Evolutionary conservation across 2,888 invertebrate species (phyloP).

Genomic region (Pardosa pseudoannulata): DNA sequence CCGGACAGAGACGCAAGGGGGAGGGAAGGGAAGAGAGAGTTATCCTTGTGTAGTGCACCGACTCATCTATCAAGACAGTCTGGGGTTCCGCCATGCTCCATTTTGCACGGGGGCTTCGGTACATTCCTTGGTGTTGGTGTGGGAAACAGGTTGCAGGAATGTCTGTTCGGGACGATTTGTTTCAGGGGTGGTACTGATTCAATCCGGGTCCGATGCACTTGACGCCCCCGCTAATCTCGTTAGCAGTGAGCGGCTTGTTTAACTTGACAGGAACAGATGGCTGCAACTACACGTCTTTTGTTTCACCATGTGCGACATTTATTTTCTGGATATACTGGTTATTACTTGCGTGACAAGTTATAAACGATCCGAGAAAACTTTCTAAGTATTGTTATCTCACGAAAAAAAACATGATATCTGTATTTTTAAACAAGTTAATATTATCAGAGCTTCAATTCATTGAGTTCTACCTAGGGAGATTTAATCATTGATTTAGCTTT

Average conservation of each 20-base stretch:
- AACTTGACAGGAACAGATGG: background rate
- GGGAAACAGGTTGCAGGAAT: slow-evolving; percentile 41
- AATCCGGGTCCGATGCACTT: background rate
- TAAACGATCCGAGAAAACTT: background rate
- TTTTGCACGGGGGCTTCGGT: background rate
- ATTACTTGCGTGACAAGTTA: background rate
- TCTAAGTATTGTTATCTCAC: too few species aligned
- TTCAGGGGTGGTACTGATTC: background rate
- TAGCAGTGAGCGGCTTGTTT: slow-evolving; percentile 6
- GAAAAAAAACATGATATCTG: too few species aligned
- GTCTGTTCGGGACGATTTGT: slow-evolving; percentile 10
- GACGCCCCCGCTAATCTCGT: slow-evolving; percentile 6
- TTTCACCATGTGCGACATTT: too few species aligned
- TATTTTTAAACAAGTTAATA: too few species aligned
- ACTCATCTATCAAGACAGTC: slow-evolving; percentile 62
- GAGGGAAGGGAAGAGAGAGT: slow-evolving; percentile 4
- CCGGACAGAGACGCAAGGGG: slow-evolving; percentile 32
- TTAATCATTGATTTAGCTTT: too few species aligned
- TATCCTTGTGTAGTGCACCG: slow-evolving; percentile 52
- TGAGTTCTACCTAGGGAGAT: too few species aligned
- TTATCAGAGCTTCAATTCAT: too few species aligned
- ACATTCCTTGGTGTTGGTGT: background rate
- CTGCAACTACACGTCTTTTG: background rate
- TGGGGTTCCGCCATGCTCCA: background rate
- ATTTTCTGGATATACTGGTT: background rate